phyloP scores from a whole-genome alignment of 2,113 vertebrate genomes.

The Crotophaga sulcirostris region DNA sequence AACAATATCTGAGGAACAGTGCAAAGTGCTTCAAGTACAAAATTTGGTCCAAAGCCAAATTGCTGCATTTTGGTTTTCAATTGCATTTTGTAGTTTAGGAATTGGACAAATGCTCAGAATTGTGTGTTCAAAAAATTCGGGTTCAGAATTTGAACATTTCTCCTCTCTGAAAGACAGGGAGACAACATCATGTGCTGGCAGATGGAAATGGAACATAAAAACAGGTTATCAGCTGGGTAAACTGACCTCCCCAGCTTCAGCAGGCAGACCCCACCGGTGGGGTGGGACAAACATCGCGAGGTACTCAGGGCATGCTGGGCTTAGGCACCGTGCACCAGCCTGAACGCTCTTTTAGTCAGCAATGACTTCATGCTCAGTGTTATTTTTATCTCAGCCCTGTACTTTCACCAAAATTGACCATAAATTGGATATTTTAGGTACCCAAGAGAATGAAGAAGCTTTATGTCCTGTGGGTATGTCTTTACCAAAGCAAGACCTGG shows the following conservation, averaged over 20 bases:
- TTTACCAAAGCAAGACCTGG: not conserved
- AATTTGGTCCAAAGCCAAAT: not conserved
- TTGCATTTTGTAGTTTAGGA: not conserved
- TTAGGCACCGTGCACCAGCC: not conserved
- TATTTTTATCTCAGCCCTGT: not conserved
- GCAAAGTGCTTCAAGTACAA: not conserved
- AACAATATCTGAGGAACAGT: not conserved
- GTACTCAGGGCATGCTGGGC: accelerated
- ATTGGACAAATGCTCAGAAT: not conserved
- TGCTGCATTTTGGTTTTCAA: not conserved
- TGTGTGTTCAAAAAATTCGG: not conserved
- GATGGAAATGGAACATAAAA: not conserved
- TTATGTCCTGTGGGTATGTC: not conserved
- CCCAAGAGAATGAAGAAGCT: not conserved
- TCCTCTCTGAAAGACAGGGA: not conserved
- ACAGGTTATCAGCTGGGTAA: not conserved
- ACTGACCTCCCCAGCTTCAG: not conserved
- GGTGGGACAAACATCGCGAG: not conserved
- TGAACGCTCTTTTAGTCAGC: not conserved
- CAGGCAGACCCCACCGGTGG: not conserved
- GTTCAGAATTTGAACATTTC: not conserved
- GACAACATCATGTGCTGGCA: not conserved
- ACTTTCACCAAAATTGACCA: not conserved
- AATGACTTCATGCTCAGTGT: not conserved
- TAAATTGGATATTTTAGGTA: not conserved